phyloP scores from a whole-genome alignment of 2,797 vertebrate genomes.

The Eulemur coronatus region DNA sequence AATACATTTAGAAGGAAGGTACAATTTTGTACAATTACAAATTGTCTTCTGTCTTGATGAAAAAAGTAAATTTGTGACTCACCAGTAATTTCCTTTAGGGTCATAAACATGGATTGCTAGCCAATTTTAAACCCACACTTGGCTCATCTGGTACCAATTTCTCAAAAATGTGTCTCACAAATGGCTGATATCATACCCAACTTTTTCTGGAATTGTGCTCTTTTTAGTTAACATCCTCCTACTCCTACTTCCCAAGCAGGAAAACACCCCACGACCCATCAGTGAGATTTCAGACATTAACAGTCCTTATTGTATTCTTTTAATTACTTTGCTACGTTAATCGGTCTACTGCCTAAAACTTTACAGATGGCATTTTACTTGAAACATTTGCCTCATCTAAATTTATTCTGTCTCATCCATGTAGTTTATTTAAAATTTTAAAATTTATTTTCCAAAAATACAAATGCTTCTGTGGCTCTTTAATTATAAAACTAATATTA shows the following conservation, averaged over 20 bases:
- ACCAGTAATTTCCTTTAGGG: not conserved
- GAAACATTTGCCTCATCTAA: not conserved
- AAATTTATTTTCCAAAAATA: not conserved
- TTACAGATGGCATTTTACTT: not conserved
- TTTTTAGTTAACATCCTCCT: not conserved
- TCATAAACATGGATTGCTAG: not conserved
- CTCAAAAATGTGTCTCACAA: not conserved
- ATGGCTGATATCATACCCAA: not conserved
- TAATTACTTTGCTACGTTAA: not conserved
- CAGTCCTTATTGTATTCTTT: not conserved
- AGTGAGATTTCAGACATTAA: not conserved
- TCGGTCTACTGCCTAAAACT: not conserved
- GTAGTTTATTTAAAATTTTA: not conserved
- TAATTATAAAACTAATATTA: not conserved
- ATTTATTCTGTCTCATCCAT: not conserved
- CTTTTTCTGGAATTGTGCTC: not conserved
- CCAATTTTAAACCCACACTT: not conserved
- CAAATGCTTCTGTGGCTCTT: not conserved
- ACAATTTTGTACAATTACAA: not conserved
- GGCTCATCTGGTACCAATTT: not conserved
- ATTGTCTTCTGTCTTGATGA: not conserved
- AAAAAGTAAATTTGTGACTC: not conserved
- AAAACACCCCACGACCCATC: not conserved
- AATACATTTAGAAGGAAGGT: not conserved
- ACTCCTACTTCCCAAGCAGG: not conserved